These are phyloP conservation scores for Antigone vipio DNA, from an alignment of 2,113 vertebrate genomes.

Conservation along the genomic window DNA sequence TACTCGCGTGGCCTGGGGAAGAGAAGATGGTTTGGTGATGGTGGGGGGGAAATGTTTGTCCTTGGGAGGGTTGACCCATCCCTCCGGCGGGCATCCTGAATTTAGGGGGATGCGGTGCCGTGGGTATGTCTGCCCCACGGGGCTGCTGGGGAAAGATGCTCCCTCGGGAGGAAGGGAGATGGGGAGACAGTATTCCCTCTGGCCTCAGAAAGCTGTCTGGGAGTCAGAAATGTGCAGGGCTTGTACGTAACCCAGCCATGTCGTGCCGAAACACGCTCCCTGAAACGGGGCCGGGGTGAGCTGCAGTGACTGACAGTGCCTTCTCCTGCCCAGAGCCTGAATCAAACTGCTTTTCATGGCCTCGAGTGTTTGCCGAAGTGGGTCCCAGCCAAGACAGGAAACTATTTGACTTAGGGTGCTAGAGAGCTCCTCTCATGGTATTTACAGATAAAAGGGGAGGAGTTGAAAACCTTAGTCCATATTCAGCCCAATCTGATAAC, in stretches of 20 bases:
- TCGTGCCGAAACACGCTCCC: conserved; percentile 11
- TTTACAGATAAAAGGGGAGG: conserved; percentile 66
- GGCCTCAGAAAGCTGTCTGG: not conserved
- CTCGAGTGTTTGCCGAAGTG: conserved; percentile 19
- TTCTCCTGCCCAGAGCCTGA: conserved; percentile 15
- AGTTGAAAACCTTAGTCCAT: conserved; percentile 34
- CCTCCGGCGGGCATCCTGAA: rapidly evolving
- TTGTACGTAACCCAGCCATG: not conserved
- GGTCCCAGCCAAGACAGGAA: conserved; percentile 63
- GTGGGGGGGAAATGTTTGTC: not conserved
- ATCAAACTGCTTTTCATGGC: conserved; percentile 44
- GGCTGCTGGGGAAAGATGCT: not conserved
- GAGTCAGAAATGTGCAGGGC: not conserved
- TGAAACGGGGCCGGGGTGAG: not conserved
- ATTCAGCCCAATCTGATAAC: conserved; percentile 60
- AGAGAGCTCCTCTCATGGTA: conserved; percentile 46
- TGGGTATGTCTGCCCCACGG: rapidly evolving
- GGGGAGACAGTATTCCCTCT: not conserved
- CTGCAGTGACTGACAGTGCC: conserved; percentile 36
- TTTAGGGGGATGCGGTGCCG: not conserved
- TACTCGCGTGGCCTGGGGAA: not conserved
- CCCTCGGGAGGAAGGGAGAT: not conserved
- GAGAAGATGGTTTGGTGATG: not conserved
- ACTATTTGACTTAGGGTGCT: conserved; percentile 50
- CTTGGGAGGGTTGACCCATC: rapidly evolving